Conservation (phyloP, 2,888 invertebrate genomes). For the Pardosa pseudoannulata region DNA sequence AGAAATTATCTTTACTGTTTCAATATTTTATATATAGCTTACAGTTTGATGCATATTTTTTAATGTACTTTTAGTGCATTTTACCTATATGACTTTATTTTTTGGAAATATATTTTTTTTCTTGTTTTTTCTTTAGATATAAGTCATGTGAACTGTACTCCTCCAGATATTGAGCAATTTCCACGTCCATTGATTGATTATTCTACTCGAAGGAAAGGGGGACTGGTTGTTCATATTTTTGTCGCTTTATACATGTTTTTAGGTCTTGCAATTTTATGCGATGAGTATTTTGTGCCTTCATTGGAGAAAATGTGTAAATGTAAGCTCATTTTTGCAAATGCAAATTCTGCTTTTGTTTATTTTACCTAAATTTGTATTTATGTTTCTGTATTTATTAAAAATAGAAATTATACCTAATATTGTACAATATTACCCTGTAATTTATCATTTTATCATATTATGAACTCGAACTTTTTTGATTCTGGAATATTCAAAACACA, state of each 20-base stretch:
- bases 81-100: not conserved
- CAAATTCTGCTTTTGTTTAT: no score
- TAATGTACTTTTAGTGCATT: not conserved
- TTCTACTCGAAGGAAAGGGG: slow-evolving; percentile 66
- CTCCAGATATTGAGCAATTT: slow-evolving; percentile 74
- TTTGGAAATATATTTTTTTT: not conserved
- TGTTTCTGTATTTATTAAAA: no score
- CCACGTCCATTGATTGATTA: slow-evolving; percentile 72
- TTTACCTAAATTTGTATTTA: no score
- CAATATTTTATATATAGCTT: not conserved
- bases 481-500: no score
- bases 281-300: slow-evolving; percentile 75
- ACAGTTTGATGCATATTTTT: not conserved
- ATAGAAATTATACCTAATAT: no score
- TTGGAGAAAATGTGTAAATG: slow-evolving; percentile 73
- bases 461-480: no score
- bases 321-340: no score
- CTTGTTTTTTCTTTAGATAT: not conserved
- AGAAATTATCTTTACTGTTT: not conserved
- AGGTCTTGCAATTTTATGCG: slow-evolving; percentile 73
- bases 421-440: not conserved
- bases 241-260: slow-evolving; percentile 73
- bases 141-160: slow-evolving; percentile 72
- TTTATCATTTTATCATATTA: no score
- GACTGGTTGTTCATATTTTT: slow-evolving; percentile 72